Base-by-base conservation (phyloP, 2,888 invertebrate genomes). In the Nymphalis polychloros region DNA sequence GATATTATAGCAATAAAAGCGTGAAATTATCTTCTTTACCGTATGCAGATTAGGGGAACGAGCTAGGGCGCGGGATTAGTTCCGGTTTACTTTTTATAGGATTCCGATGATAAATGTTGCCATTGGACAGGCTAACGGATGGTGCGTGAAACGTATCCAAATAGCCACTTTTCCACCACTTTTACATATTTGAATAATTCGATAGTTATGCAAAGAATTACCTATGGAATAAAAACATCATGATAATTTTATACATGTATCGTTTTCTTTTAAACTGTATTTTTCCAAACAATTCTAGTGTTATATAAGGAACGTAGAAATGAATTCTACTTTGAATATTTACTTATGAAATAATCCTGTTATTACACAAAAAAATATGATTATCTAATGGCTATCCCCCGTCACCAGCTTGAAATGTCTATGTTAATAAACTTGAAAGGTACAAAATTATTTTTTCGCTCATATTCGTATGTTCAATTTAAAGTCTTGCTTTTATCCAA, bases 11-110 rank as follows among this genome's bases (percentile, higher is more conserved):
- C 83, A 77, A 79, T 82, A 82, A 85, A 85, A 86, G 92, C 91
- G 92, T 92, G 90, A 92, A 92, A 92, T 92, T 87, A 90, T 90
- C 88, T 90, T 90, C 82, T 89, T 90, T 88, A 86, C 86, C 84
- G 89, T 89, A 92, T 92, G 92, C 91, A 92, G 90, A 92, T 92
- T 89, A 86, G 83, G 83, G 81, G 81, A 82, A 85, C 85, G 85
- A 79, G 78, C 76, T 79, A 79, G 81, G 84, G 81, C 79, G 76
- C 80, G 76, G 84, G 88, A 90, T 92, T 91, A 88, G 92, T 86
- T 87, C 88, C 89, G 90, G 88, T 88, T 89, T 88, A 90, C 84
- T 90, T 92, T 92, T 92, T 91, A 90, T 90, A 87, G 90, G 89
- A 91, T 90, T 90, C 85, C 81, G 86, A 91, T 92, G 91, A 92